Evolutionary conservation across 1,140 invertebrate species (phyloP), one percentile per base, ranked within the genome.

Genomic region (Drosophila repletoides): DNA sequence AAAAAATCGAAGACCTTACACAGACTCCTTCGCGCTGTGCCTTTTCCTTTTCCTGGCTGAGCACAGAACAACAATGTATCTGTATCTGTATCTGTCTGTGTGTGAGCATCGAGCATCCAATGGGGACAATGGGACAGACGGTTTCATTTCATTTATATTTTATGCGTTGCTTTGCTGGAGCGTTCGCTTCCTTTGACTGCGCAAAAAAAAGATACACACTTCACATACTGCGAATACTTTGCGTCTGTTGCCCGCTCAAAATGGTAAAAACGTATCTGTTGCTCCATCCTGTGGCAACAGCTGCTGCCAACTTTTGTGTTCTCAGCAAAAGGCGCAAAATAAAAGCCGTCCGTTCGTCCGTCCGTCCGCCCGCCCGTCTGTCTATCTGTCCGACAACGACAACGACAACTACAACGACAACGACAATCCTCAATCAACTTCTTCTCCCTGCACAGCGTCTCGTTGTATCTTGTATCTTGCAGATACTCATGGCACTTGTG

Each of bases 231-330:
- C 36, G 21, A 21, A 24, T 43, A 43, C 12, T 17, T 19, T 40
- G 31, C 12, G 28, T 7, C 43, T 64, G 60, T 64, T 64, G 60
- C 59, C n/a, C 40, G 49, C 58, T 45, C 48, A 38, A 49, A 40
- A 58, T 43, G 65, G 81, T 52, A 75, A 48, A 81, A 80, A 80
- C 71, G 76, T 81, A 81, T 81, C 76, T 81, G 76, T 81, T 81
- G 75, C 75, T 76, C 59, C 76, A 74, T 77, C 75, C 75, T 79
- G 63, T 66, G 75, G 76, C 76, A 80, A 66, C 75, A 81, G 80
- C 76, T 81, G 76, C 76, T 80, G 76, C 76, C 70, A 77, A 59
- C 63, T 56, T 76, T 76, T 53, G 46, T 53, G 58, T 63, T 69
- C 34, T 52, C 63, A 52, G 64, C 72, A 76, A 70, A 79, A 74